phyloP scores from a whole-genome alignment of 2,888 invertebrate species.

The Strigamia maritima region DNA sequence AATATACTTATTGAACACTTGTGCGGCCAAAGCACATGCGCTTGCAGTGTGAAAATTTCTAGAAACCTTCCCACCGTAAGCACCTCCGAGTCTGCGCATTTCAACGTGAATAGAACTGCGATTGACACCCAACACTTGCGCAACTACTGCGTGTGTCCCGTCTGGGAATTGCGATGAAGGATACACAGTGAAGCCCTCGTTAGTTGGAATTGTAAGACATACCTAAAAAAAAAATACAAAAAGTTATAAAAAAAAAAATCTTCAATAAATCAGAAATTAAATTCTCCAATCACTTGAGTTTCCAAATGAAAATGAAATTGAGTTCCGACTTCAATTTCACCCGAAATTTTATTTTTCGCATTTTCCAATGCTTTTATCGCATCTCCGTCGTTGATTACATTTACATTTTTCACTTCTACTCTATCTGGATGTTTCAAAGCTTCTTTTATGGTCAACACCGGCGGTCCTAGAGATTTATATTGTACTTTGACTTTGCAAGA shows the following conservation, averaged over 20 bases:
- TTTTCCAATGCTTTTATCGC: slow-evolving; percentile 11
- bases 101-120: slow-evolving; percentile 64
- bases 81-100: slow-evolving; percentile 74
- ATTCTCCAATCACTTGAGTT: slow-evolving; percentile 56
- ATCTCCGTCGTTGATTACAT: neutral
- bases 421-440: neutral
- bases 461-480: neutral
- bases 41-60: slow-evolving; percentile 61
- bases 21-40: slow-evolving; percentile 68
- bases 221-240: slow-evolving; percentile 44
- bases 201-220: slow-evolving; percentile 64
- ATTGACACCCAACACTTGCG: slow-evolving; percentile 47
- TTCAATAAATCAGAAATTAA: neutral
- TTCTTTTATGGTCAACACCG: slow-evolving; percentile 2
- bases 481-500: neutral
- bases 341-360: slow-evolving; percentile 51
- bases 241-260: too few relatives aligned
- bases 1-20: slow-evolving; percentile 55
- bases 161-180: neutral
- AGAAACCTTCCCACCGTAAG: slow-evolving; percentile 73
- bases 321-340: slow-evolving; percentile 56
- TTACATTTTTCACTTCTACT: neutral
- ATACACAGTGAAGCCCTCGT: slow-evolving; percentile 66
- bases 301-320: slow-evolving; percentile 78
- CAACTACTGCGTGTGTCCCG: slow-evolving; percentile 41